These are phyloP conservation scores for Drosophila dunni DNA, from an alignment of 1,140 invertebrate genomes.

Conservation along the genomic window DNA sequence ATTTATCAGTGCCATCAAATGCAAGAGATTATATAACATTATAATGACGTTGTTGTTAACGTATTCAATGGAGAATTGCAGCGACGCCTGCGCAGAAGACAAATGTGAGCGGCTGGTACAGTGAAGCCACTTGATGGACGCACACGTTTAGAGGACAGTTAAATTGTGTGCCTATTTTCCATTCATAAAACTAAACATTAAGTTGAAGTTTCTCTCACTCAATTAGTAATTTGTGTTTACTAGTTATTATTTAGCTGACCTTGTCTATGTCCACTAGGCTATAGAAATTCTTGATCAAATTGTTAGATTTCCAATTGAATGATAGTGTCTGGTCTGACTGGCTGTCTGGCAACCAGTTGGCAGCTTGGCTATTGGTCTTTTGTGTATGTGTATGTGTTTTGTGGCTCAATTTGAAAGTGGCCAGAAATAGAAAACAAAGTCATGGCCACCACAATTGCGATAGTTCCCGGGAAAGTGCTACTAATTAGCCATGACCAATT, in stretches of 20 bases:
- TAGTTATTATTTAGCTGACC: constrained; percentile 6
- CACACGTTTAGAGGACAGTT: background rate
- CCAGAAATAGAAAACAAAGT: constrained; percentile 48
- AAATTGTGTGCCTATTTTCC: background rate
- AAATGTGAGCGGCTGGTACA: background rate
- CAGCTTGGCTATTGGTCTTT: constrained; percentile 1
- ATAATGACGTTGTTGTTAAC: background rate
- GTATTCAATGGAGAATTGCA: background rate
- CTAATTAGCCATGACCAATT: constrained; percentile 54
- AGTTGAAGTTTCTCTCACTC: background rate
- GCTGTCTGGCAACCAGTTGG: constrained; percentile 1
- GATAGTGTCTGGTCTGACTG: background rate
- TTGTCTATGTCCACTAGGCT: background rate
- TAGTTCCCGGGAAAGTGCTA: constrained; percentile 46
- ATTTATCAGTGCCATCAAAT: constrained; percentile 7
- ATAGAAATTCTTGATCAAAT: background rate
- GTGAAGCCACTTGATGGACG: background rate
- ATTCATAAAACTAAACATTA: no score
- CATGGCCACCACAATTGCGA: constrained; percentile 49
- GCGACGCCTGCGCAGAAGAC: background rate
- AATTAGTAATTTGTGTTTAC: background rate
- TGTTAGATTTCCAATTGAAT: background rate
- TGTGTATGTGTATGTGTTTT: constrained; percentile 3
- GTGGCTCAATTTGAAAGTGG: constrained; percentile 36
- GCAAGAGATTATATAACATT: background rate